These are phyloP conservation scores for Sitobion miscanthi DNA, from an alignment of 1,140 invertebrate genomes.

Conservation along the genomic window DNA sequence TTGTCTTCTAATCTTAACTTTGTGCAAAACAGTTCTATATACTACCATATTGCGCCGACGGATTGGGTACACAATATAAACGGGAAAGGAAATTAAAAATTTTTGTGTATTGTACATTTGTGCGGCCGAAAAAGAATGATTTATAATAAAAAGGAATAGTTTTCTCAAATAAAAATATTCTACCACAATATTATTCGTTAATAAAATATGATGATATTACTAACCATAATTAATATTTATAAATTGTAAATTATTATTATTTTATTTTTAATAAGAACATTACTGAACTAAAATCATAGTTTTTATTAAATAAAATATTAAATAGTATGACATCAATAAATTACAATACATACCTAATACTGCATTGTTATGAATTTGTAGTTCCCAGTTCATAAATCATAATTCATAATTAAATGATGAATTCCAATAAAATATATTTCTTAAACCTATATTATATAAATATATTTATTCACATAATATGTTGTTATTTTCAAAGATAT, in stretches of 20 bases:
- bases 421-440: too few species aligned
- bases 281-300: neutral
- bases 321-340: too few species aligned
- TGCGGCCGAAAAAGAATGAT: neutral
- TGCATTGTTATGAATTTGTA: too few species aligned
- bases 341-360: too few species aligned
- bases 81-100: constrained; percentile 3
- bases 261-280: too few species aligned
- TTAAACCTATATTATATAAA: too few species aligned
- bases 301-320: too few species aligned
- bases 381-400: too few species aligned
- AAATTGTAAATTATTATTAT: too few species aligned
- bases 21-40: neutral
- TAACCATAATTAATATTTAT: neutral
- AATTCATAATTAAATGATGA: too few species aligned
- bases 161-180: neutral
- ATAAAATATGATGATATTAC: neutral
- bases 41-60: neutral
- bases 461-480: too few species aligned
- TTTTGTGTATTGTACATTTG: neutral
- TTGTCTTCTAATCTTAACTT: constrained; percentile 7
- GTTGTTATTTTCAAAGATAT: too few species aligned
- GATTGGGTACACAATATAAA: neutral
- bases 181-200: neutral
- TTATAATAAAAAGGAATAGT: neutral